Evolutionary conservation across 2,888 invertebrate species (phyloP).

Genomic region (Gryllus longicercus): DNA sequence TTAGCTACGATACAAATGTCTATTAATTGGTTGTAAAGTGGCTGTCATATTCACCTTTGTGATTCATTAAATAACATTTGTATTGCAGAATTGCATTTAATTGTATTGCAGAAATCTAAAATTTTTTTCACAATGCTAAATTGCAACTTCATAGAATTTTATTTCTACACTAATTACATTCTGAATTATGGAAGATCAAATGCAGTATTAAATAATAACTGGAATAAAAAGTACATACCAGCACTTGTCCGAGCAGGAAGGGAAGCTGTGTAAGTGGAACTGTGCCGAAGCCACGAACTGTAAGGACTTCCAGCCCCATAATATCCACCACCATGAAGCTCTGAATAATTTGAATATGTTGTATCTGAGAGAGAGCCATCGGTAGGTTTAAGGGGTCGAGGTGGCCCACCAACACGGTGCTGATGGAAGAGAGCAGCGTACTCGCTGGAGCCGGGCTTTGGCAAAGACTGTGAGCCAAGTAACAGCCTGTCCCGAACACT

Average conservation of each 20-base stretch:
- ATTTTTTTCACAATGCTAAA: too few relatives aligned
- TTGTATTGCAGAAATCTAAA: too few relatives aligned
- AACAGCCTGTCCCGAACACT: conserved; percentile 78
- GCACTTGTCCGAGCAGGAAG: conserved; percentile 42
- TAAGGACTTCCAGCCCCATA: conserved; percentile 62
- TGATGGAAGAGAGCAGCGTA: conserved; percentile 59
- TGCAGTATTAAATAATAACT: conserved; percentile 23
- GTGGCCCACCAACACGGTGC: conserved; percentile 32
- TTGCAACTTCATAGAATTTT: too few relatives aligned
- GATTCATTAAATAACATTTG: too few relatives aligned
- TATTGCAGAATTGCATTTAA: too few relatives aligned
- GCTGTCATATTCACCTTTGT: too few relatives aligned
- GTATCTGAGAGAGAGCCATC: conserved; percentile 79
- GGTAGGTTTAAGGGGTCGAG: conserved; percentile 37
- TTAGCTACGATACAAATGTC: too few relatives aligned
- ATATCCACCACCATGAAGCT: conserved; percentile 47
- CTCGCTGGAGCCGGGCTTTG: conserved; percentile 66
- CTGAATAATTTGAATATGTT: conserved; percentile 73
- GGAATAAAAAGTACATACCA: conserved; percentile 36
- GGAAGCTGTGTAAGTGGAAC: conserved; percentile 53
- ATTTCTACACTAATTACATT: not conserved
- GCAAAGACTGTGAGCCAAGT: conserved; percentile 81
- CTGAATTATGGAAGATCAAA: not conserved
- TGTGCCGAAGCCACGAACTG: conserved; percentile 82
- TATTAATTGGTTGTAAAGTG: too few relatives aligned